These are phyloP conservation scores for Clarias batrachus DNA, from an alignment of 2,113 vertebrate genomes.

Conservation along the genomic window DNA sequence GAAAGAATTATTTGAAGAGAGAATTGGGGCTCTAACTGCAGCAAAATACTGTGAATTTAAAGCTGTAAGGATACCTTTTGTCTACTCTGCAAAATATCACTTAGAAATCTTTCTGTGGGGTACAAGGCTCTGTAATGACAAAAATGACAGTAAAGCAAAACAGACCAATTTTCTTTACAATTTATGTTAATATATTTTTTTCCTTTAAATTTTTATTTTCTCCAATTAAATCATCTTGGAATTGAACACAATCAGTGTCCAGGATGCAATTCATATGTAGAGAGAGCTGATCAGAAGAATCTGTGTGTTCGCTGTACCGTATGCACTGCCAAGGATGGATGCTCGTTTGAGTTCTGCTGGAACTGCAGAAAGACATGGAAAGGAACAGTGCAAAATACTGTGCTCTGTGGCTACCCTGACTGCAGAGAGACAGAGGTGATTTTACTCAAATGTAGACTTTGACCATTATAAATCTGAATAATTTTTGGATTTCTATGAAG, in stretches of 20 bases:
- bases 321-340: constrained; percentile 47
- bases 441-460: not conserved
- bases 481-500: not conserved
- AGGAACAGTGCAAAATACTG: constrained; percentile 39
- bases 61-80: constrained; percentile 17
- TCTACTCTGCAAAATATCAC: not conserved
- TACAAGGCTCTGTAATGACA: not conserved
- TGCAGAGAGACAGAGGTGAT: constrained; percentile 52
- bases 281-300: constrained; percentile 53
- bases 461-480: not conserved
- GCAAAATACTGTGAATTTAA: constrained; percentile 43
- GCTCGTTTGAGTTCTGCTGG: constrained; percentile 66
- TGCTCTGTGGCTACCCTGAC: constrained; percentile 56
- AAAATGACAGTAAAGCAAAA: not conserved
- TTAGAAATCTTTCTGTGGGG: not conserved
- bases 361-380: constrained; percentile 65
- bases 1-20: constrained; percentile 39
- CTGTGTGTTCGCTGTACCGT: constrained; percentile 54
- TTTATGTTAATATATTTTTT: not conserved
- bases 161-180: not conserved
- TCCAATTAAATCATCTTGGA: not conserved
- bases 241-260: constrained; percentile 49
- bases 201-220: not conserved
- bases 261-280: constrained; percentile 52
- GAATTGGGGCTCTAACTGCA: constrained; percentile 32